Evolutionary conservation across 2,888 invertebrate genomes (phyloP), one percentile per base, ranked within the genome.

Genomic region (Spodoptera littoralis): DNA sequence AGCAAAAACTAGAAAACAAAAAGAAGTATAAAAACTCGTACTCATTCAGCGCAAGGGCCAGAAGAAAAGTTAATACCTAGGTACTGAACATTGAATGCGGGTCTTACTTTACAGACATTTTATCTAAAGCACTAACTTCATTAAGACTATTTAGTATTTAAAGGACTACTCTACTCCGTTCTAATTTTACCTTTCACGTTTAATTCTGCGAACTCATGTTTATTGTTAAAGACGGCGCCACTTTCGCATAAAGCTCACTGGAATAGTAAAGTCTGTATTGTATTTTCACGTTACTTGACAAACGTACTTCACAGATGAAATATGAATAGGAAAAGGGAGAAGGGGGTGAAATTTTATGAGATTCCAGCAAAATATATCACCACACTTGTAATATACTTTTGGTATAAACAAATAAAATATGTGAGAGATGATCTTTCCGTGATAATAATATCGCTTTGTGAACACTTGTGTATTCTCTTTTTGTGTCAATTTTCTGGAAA

Each of bases 321-420:
- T 81, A 83, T 83, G 83, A 80, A 79, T 77, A 65, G 60, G 50
- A 65, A 9, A 72, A 73, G 69, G 73, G 66, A 66, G 73, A 71
- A 24, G 76, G 83, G 83, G 81, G 76, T 80, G 78, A 80, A 75
- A 74, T 77, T 83, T 83, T 82, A 83, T 77, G 82, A 78, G 72
- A 59, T 73, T 73, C 66, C 61, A 70, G 70, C 60, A 63, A 64
- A 73, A 81, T 83, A 80, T 83, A 83, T 83, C 78, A 73, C 76
- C 69, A 60, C 71, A 64, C 57, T 76, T 67, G 70, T 72, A 76
- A 78, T 80, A 80, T 76, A 71, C 75, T 74, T 36, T 64, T 72
- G 57, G 64, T 67, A 80, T 76, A 79, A 80, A 79, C 81, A 80
- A 78, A 80, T 79, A 73, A 80, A 79, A 78, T 74, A 75, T 79